Base-by-base conservation (phyloP, 2,113 vertebrate genomes). In the Oreochromis spilurus region DNA sequence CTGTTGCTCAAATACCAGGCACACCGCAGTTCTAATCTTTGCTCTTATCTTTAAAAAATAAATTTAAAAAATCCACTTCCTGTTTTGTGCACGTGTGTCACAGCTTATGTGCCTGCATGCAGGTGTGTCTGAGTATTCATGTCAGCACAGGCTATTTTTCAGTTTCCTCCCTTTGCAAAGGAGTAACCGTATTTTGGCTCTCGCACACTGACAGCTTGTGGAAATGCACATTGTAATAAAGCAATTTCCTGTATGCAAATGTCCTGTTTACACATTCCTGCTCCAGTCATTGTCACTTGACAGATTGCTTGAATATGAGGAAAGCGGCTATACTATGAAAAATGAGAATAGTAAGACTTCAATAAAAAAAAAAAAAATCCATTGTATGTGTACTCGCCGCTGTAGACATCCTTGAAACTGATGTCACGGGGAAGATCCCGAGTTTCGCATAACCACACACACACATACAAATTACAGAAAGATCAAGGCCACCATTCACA, bases 171-270 rank as follows among this genome's bases (percentile, higher is more conserved):
- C 70, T 58, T 85, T 88, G 87, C 82, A 70, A 84, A 81, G 75
- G 88, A 86, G 86, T 48, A 87, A 81, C 89, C 67, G 78, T 91
- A 89, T 93, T 93, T 88, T 85, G 82, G 88, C 84, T 87, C 79
- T 58, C 50, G 78, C 88, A 81, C 54, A 79, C 84, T 88, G 94
- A 93, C 94, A 94, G 93, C 92, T 93, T 92, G 89, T 93, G 90
- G 91, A 90, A 90, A 90, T 88, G 90, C 92, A 93, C 88, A 93
- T 87, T 92, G 94, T 93, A 93, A 95, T 95, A 95, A 95, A 94
- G 94, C 92, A 94, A 95, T 96, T 94, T 96, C 93, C 95, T 94
- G 93, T 94, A 95, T 96, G 94, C 94, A 95, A 96, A 96, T 96
- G 82, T 58, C 82, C 92, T 95, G 95, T 94, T 95, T 95, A 95